Base-by-base conservation (phyloP, 1,140 invertebrate genomes). In the Pissodes strobi region DNA sequence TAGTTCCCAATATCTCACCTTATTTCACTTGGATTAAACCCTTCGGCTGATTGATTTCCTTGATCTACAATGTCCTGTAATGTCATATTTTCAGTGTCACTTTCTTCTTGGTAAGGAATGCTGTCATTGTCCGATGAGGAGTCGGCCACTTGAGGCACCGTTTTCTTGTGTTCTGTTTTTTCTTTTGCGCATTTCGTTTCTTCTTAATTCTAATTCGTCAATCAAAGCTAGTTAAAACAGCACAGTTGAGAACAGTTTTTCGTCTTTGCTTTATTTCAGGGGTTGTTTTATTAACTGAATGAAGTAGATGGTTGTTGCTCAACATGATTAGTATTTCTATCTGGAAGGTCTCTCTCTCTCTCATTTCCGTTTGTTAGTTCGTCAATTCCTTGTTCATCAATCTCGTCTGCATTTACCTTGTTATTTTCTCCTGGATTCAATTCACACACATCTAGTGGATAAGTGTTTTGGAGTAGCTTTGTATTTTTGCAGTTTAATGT, bases 21-120 rank as follows among this genome's bases (percentile, higher is more conserved):
- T n/a, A 43, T 43, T 43, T 43, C 41, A 19, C n/a, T 15, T 15
- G 4, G 18, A 13, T 43, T 13, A 43, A 43, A 43, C 41, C 13
- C n/a, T 43, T 43, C 18, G 8, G 13, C 41, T 15, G 41, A 13
- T 43, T 19, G 41, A 5, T 43, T 43, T 43, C 13, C 41, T 43
- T 43, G 5, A 43, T 19, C 13, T 13, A 15, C n/a, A 19, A 15
- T 43, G 13, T 43, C 18, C 13, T 43, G 18, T 13, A 43, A 13
- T 43, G 41, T 43, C 41, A 43, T 6, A 13, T 19, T 19, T 19
- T 13, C 18, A 19, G 41, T 15, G 41, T 43, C 18, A 43, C 18
- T 43, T 43, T 19, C 18, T 13, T 43, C 41, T 19, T 43, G 41
- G 13, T 43, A 43, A 43, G 41, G 41, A 13, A 43, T 43, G 27